phyloP scores from a whole-genome alignment of 2,888 invertebrate genomes.

The Philonicus albiceps region DNA sequence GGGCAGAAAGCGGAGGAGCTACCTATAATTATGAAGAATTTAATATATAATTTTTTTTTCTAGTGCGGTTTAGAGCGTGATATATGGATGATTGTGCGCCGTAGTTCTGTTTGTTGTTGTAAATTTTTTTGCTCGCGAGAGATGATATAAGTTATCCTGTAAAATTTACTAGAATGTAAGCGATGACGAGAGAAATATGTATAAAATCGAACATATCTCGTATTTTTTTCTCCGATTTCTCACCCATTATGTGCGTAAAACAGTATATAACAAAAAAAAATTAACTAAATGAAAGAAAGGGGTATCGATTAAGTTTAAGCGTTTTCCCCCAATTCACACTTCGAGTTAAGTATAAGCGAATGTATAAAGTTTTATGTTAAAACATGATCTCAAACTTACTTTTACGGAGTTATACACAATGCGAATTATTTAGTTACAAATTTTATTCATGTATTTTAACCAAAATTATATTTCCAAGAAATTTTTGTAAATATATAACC shows the following conservation, averaged over 20 bases:
- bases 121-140: neutral
- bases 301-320: neutral
- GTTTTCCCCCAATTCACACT: neutral
- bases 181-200: neutral
- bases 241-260: neutral
- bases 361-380: conserved; percentile 29
- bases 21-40: conserved; percentile 3
- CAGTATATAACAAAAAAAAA: neutral
- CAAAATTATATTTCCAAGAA: neutral
- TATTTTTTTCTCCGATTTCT: neutral
- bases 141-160: neutral
- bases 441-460: neutral
- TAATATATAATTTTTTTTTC: conserved; percentile 12
- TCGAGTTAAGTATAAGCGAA: conserved; percentile 8
- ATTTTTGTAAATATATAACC: neutral
- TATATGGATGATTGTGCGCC: neutral
- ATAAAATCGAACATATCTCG: conserved; percentile 11
- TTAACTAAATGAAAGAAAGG: neutral
- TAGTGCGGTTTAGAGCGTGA: neutral
- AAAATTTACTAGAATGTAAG: conserved; percentile 14
- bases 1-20: neutral
- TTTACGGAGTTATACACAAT: neutral
- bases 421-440: conserved; percentile 8
- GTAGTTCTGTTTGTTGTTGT: neutral
- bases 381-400: conserved; percentile 1